Evolutionary conservation across 2,888 invertebrate species (phyloP).

Genomic region (Drosophila mimica): DNA sequence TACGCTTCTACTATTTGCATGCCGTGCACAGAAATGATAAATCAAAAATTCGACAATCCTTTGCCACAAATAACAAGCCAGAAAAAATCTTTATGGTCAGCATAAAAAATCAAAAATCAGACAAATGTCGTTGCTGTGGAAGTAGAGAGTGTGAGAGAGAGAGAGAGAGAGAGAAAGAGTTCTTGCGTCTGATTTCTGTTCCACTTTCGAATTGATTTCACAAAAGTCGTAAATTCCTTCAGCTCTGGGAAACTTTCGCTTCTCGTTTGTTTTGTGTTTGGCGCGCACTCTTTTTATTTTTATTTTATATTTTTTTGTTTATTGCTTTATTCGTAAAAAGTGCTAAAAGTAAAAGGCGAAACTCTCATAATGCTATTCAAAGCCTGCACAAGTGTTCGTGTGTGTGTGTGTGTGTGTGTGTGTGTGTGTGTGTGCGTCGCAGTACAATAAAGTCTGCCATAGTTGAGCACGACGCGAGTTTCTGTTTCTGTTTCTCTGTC

Average conservation of each 20-base stretch:
- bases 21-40: conserved; percentile 37
- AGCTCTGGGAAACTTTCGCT: conserved; percentile 67
- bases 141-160: not conserved
- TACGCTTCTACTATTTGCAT: not conserved
- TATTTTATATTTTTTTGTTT: conserved; percentile 39
- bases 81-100: conserved; percentile 12
- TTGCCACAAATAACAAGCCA: conserved; percentile 24
- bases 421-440: conserved; percentile 34
- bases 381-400: conserved; percentile 45
- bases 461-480: conserved; percentile 70
- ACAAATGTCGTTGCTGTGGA: conserved; percentile 3
- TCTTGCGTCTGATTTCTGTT: conserved; percentile 46
- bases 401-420: conserved; percentile 14
- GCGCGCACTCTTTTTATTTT: conserved; percentile 38
- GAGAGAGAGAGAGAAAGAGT: not conserved
- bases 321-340: conserved; percentile 54
- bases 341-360: conserved; percentile 74
- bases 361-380: conserved; percentile 79
- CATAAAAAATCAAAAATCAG: conserved; percentile 45
- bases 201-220: conserved; percentile 77
- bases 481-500: conserved; percentile 50
- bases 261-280: conserved; percentile 55
- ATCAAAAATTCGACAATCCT: conserved; percentile 54
- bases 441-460: conserved; percentile 55
- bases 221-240: conserved; percentile 79